Evolutionary conservation across 2,113 vertebrate species (phyloP).

Genomic region (Sphaerodactylus townsendi): DNA sequence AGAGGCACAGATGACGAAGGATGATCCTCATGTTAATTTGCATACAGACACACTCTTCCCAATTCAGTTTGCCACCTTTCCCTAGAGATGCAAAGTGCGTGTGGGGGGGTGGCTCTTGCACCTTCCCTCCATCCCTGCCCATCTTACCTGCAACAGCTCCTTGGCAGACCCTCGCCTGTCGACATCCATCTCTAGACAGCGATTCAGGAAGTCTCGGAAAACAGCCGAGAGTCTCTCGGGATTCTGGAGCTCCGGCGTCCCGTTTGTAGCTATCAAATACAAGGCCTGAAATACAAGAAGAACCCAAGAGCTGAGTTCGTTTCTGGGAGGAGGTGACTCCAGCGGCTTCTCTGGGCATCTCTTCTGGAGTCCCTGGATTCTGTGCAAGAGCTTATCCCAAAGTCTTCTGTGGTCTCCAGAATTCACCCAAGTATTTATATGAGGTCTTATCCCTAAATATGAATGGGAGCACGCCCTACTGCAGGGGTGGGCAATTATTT

Average conservation of each 20-base stretch:
- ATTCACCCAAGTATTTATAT: too few relatives aligned
- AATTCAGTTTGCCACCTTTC: too few relatives aligned
- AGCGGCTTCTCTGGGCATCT: neutral
- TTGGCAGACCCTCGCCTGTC: slow-evolving; percentile 96
- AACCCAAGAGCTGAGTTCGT: rapidly evolving
- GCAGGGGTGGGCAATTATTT: too few relatives aligned
- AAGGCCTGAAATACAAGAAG: slow-evolving; percentile 79
- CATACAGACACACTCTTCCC: neutral
- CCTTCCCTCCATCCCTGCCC: rapidly evolving
- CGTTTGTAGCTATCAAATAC: slow-evolving; percentile 98
- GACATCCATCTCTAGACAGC: slow-evolving; percentile 98
- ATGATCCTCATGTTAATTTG: too few relatives aligned
- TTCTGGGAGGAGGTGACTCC: neutral
- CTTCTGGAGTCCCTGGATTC: neutral
- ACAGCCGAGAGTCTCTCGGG: slow-evolving; percentile 93
- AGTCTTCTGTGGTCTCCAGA: too few relatives aligned
- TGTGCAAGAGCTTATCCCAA: too few relatives aligned
- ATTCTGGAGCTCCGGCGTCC: slow-evolving; percentile 97
- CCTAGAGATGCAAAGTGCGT: neutral
- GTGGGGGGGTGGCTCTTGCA: neutral
- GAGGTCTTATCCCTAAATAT: too few relatives aligned
- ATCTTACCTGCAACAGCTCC: slow-evolving; percentile 92
- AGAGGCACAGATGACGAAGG: neutral
- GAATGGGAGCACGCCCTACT: too few relatives aligned
- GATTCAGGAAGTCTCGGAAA: slow-evolving; percentile 96